A percentile compares a stretch with the other conserved stretches of the same genome.
Conservation (phyloP, 2,888 invertebrate genomes). For the Chrysina gloriosa region DNA sequence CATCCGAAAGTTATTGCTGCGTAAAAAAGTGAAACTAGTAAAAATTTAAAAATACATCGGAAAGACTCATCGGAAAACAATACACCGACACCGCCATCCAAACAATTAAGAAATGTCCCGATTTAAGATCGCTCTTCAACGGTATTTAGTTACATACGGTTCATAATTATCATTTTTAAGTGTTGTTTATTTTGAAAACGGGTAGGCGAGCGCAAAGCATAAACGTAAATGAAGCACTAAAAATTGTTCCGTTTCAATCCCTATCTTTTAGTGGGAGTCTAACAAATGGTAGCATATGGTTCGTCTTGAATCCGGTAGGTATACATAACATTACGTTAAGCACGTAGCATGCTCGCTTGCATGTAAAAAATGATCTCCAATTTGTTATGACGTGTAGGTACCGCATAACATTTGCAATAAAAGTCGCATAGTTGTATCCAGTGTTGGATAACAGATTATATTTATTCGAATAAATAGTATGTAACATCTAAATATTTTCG, state of each 20-base stretch:
- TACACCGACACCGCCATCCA: constrained; percentile 31
- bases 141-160: constrained; percentile 38
- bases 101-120: constrained; percentile 36
- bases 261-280: constrained; percentile 31
- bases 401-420: not conserved
- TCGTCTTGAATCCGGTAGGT: constrained; percentile 30
- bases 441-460: too few species aligned
- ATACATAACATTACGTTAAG: constrained; percentile 6
- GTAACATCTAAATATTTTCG: too few species aligned
- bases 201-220: constrained; percentile 32
- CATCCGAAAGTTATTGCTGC: constrained; percentile 29
- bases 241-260: constrained; percentile 34
- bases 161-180: constrained; percentile 42
- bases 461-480: too few species aligned
- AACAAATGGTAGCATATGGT: constrained; percentile 41
- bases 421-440: too few species aligned
- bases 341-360: not conserved
- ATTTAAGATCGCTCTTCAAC: constrained; percentile 38
- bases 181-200: constrained; percentile 42
- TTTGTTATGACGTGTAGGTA: constrained; percentile 1
- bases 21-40: constrained; percentile 13
- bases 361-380: constrained; percentile 1
- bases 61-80: constrained; percentile 35
- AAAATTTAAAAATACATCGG: constrained; percentile 24
- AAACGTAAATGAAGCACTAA: constrained; percentile 40